Conservation (phyloP, 2,888 invertebrate genomes). For the Hydriomena furcata region DNA sequence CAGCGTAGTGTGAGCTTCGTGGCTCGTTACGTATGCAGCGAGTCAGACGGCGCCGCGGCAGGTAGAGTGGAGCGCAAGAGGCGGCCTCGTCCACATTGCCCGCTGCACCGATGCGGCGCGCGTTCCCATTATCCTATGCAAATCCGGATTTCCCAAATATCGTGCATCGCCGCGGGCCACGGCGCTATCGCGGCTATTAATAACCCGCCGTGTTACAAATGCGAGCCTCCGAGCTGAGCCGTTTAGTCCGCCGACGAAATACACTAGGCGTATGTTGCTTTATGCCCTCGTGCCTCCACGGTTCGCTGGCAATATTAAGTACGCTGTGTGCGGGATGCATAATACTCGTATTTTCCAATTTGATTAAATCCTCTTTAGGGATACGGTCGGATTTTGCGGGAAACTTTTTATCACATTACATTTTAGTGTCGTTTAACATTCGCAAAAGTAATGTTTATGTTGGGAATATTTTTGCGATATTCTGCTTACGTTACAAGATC, state of each 20-base stretch:
- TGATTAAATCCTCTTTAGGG: conserved; percentile 53
- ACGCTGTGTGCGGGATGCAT: conserved; percentile 40
- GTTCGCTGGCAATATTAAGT: conserved; percentile 47
- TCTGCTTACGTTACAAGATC: conserved; percentile 1
- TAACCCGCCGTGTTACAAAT: conserved; percentile 75
- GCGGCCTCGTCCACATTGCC: conserved; percentile 49
- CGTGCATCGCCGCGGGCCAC: conserved; percentile 73
- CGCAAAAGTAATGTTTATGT: conserved; percentile 13
- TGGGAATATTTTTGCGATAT: conserved; percentile 16
- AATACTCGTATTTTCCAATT: conserved; percentile 44
- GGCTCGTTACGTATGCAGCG: conserved; percentile 43
- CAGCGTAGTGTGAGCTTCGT: conserved; percentile 35
- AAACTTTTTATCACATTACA: conserved; percentile 43
- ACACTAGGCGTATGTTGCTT: conserved; percentile 67
- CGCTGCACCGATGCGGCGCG: conserved; percentile 47
- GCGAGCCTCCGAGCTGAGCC: conserved; percentile 63
- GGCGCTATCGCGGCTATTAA: conserved; percentile 78
- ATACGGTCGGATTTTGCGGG: conserved; percentile 40
- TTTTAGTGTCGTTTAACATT: conserved; percentile 33
- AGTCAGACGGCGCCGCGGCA: conserved; percentile 35
- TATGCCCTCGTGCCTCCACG: conserved; percentile 44
- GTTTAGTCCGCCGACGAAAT: conserved; percentile 69
- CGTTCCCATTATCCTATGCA: conserved; percentile 78
- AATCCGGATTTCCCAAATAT: conserved; percentile 80
- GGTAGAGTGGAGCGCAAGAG: conserved; percentile 41